Base-by-base conservation (phyloP, 2,797 vertebrate species). In the Sarcoramphus papa region DNA sequence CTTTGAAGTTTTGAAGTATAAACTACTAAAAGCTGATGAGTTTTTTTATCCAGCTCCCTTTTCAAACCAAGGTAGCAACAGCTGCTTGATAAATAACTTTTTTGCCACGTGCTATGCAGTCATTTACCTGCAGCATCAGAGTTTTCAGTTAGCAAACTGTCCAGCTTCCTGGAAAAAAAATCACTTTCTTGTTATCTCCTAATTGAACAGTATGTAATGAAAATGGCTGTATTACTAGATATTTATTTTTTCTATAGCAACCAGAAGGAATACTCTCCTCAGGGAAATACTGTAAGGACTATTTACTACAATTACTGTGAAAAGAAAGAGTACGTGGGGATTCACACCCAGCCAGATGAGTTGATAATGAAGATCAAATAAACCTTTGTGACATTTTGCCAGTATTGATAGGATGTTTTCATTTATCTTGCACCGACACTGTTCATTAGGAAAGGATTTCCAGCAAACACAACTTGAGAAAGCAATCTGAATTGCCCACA, bases 371-470 rank as follows among this genome's bases (percentile, higher is more conserved):
- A 70, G 60, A 13, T 80, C 45, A 79, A 63, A 76, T 76, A 90
- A 95, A 12, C 15, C 23, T 70, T 82, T 70, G 47, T 84, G 83
- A 76, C 45, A 68, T 79, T 95, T 93, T 92, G n/a, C n/a, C 40
- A 40, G 63, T 41, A 90, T 86, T 60, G 69, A 80, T 62, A 54
- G 74, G 77, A 90, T 57, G 17, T 92, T 95, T 95, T 87, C 54
- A 76, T 70, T 91, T 86, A 50, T 92, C 48, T 89, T 89, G 56
- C 51, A 43, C 43, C 80, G 70, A 35, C 31, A 9, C 47, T 82
- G 54, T 73, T 95, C 83, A 74, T 92, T 86, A 95, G 60, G 70
- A 88, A 89, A 81, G 77, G 59, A 93, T 74, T 94, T 87, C 50
- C 68, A 92, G 48, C 69, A 88, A 90, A 15, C 19, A 41, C 10